Evolutionary conservation across 2,113 vertebrate species (phyloP).

Genomic region (Serinus canaria): DNA sequence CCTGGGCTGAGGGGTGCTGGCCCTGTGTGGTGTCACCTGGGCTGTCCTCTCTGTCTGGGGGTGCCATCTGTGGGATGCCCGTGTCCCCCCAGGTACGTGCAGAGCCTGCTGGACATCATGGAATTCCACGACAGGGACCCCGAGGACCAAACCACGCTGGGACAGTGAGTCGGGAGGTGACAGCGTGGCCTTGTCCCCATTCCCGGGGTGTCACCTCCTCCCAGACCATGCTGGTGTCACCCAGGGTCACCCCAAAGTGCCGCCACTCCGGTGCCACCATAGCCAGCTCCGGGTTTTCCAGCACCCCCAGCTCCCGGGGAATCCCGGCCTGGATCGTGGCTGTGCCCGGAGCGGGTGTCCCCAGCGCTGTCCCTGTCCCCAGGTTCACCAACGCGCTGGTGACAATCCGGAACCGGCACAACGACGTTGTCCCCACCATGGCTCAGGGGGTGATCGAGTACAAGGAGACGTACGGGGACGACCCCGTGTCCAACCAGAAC

Average conservation of each 20-base stretch:
- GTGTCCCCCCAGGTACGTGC: slow-evolving; percentile 79
- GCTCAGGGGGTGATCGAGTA: slow-evolving; percentile 92
- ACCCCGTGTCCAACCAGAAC: slow-evolving; percentile 89
- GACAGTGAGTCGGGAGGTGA: slow-evolving; percentile 78
- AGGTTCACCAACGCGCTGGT: slow-evolving; percentile 87
- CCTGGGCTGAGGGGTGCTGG: not conserved
- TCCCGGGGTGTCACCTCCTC: not conserved
- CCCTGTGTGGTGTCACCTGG: rapidly evolving
- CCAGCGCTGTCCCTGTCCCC: too few species aligned
- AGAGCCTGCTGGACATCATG: slow-evolving; percentile 94
- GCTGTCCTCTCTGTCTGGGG: not conserved
- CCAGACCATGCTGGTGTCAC: not conserved
- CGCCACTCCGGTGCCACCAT: rapidly evolving
- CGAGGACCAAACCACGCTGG: slow-evolving; percentile 82
- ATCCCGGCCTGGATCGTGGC: not conserved
- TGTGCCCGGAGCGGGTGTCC: rapidly evolving
- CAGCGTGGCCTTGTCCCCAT: rapidly evolving
- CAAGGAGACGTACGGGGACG: slow-evolving; percentile 87
- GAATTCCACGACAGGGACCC: slow-evolving; percentile 88
- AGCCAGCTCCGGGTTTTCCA: rapidly evolving
- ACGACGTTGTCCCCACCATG: slow-evolving; percentile 95
- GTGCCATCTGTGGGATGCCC: not conserved
- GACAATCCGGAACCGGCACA: slow-evolving; percentile 94
- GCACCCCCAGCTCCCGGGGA: not conserved
- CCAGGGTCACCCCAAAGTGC: not conserved